Percentiles rank a stretch among this genome's conserved stretches.
Conservation (phyloP, 2,113 vertebrate genomes). For the Odocoileus virginianus region DNA sequence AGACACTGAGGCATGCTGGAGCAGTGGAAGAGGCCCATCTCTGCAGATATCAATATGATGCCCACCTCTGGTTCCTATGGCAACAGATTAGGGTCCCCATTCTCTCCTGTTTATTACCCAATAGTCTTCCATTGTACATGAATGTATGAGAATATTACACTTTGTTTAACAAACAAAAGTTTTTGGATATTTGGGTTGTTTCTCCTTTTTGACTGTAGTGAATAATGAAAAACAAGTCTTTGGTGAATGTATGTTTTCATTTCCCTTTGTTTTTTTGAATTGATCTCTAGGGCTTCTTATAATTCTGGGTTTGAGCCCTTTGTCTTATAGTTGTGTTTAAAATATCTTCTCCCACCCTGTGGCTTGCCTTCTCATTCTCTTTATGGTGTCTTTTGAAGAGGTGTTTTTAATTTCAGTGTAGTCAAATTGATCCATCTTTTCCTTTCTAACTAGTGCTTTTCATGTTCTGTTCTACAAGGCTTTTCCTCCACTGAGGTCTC, state of each 20-base stretch:
- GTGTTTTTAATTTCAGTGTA: neutral
- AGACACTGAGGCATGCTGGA: neutral
- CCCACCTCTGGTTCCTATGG: neutral
- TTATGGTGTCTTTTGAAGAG: neutral
- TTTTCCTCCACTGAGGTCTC: neutral
- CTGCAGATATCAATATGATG: fast-evolving
- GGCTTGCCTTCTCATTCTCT: neutral
- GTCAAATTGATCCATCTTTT: too few relatives aligned
- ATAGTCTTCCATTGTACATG: neutral
- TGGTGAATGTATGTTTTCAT: neutral
- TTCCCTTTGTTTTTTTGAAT: neutral
- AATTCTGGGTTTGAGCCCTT: neutral
- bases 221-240: neutral
- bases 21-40: fast-evolving
- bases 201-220: neutral
- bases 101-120: neutral
- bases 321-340: neutral
- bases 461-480: neutral
- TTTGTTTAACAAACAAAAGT: too few relatives aligned
- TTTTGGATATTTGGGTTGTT: neutral
- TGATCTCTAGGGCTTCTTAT: neutral
- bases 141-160: fast-evolving
- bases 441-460: too few relatives aligned
- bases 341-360: fast-evolving
- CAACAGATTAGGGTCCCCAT: fast-evolving